Evolutionary conservation across 2,797 vertebrate species (phyloP).

Genomic region (Macropodus opercularis): DNA sequence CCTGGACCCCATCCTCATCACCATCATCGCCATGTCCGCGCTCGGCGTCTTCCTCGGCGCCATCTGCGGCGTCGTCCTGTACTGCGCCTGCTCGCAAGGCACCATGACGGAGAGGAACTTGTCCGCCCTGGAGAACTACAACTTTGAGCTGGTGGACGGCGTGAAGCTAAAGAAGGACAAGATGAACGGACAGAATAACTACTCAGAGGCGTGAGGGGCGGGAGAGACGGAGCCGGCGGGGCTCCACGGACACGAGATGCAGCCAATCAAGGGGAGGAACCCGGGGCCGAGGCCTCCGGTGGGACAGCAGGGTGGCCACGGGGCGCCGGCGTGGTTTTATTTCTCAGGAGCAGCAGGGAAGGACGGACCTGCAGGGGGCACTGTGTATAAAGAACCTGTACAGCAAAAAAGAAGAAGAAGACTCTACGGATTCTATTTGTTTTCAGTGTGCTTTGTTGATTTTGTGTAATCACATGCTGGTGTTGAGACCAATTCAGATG

Average conservation of each 20-base stretch:
- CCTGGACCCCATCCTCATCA: slow-evolving; percentile 97
- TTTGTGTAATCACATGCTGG: slow-evolving; percentile 93
- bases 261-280: slow-evolving; percentile 63
- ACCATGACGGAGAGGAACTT: slow-evolving; percentile 95
- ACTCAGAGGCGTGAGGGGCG: slow-evolving; percentile 92
- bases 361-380: slow-evolving; percentile 89
- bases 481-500: slow-evolving; percentile 94
- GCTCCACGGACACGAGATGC: slow-evolving; percentile 57
- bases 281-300: slow-evolving; percentile 69
- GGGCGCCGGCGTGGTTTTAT: slow-evolving; percentile 86
- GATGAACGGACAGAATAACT: slow-evolving; percentile 95
- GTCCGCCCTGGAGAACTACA: slow-evolving; percentile 98
- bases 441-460: slow-evolving; percentile 68
- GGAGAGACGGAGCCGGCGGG: slow-evolving; percentile 19
- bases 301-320: slow-evolving; percentile 68
- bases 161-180: slow-evolving; percentile 99
- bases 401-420: slow-evolving; percentile 71
- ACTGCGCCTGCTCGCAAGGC: slow-evolving; percentile 96
- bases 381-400: slow-evolving; percentile 89
- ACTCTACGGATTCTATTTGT: slow-evolving; percentile 85
- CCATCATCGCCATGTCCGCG: slow-evolving; percentile 97
- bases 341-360: slow-evolving; percentile 97
- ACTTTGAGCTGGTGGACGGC: slow-evolving; percentile 98
- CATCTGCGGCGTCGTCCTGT: slow-evolving; percentile 95
- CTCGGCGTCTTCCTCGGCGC: slow-evolving; percentile 94